phyloP scores from a whole-genome alignment of 2,113 vertebrate genomes.

The Podilymbus podiceps region DNA sequence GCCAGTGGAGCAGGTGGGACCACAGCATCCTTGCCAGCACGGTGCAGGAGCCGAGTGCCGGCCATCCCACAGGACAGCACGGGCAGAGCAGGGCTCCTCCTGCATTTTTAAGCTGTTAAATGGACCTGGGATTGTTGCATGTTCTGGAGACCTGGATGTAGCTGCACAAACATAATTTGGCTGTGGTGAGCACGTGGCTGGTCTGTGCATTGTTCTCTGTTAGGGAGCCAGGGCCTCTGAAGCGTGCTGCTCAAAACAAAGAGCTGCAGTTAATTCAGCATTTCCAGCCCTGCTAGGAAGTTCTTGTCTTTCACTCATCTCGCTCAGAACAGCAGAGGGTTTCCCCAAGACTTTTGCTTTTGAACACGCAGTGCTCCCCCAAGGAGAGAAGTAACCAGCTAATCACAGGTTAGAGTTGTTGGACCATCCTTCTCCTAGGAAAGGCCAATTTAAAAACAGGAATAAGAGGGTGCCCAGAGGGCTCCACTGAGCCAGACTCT shows the following conservation, averaged over 20 bases:
- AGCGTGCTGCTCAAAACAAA: neutral
- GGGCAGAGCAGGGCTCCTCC: neutral
- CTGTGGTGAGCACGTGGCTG: neutral
- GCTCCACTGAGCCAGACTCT: neutral
- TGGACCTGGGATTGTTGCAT: no score
- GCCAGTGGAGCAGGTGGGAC: neutral
- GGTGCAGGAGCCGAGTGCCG: accelerated
- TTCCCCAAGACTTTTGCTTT: neutral
- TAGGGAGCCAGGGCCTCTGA: neutral
- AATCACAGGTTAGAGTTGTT: accelerated
- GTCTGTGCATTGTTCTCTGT: neutral
- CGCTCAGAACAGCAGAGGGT: neutral
- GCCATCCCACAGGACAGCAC: accelerated
- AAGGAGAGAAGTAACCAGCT: neutral
- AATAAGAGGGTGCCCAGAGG: neutral
- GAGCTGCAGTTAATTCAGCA: accelerated
- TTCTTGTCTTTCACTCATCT: neutral
- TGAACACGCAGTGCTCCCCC: neutral
- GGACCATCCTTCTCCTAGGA: neutral
- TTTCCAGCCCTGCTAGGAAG: neutral
- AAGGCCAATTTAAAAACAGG: neutral
- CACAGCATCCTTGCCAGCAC: accelerated
- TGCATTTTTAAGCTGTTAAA: neutral
- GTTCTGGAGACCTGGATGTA: neutral
- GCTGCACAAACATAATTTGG: no score